phyloP scores from a whole-genome alignment of 2,113 vertebrate species.

The Alouatta palliata region DNA sequence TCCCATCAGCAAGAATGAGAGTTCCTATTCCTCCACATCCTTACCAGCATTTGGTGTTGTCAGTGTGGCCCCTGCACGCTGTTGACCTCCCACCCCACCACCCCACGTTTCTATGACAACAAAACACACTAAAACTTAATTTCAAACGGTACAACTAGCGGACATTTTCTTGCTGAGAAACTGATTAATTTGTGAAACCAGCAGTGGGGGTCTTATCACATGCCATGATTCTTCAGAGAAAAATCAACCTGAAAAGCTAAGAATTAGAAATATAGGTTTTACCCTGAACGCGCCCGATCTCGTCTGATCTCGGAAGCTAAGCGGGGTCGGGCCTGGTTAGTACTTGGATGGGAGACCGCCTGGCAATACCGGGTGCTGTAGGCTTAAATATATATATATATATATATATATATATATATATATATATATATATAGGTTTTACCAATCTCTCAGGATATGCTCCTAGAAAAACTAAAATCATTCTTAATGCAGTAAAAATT shows the following conservation, averaged over 20 bases:
- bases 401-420: background rate
- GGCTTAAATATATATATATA: too few relatives aligned
- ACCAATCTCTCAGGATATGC: background rate
- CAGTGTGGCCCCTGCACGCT: background rate
- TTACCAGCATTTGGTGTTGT: background rate
- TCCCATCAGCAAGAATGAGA: background rate
- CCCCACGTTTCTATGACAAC: background rate
- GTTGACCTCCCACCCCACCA: background rate
- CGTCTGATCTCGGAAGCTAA: too few relatives aligned
- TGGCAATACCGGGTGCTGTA: too few relatives aligned
- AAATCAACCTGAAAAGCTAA: slow-evolving; percentile 40
- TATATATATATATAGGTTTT: background rate
- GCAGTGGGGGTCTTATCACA: background rate
- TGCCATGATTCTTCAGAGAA: background rate
- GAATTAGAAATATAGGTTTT: background rate
- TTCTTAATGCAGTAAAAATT: slow-evolving; percentile 37
- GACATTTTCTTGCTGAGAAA: slow-evolving; percentile 57
- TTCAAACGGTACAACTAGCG: background rate
- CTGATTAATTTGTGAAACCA: slow-evolving; percentile 36
- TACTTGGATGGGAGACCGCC: too few relatives aligned
- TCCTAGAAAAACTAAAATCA: slow-evolving; percentile 14
- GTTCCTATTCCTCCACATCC: background rate
- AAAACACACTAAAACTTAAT: background rate
- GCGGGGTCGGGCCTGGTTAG: too few relatives aligned
- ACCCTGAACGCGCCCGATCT: background rate